phyloP scores from a whole-genome alignment of 2,113 vertebrate species.

The Vimba vimba region DNA sequence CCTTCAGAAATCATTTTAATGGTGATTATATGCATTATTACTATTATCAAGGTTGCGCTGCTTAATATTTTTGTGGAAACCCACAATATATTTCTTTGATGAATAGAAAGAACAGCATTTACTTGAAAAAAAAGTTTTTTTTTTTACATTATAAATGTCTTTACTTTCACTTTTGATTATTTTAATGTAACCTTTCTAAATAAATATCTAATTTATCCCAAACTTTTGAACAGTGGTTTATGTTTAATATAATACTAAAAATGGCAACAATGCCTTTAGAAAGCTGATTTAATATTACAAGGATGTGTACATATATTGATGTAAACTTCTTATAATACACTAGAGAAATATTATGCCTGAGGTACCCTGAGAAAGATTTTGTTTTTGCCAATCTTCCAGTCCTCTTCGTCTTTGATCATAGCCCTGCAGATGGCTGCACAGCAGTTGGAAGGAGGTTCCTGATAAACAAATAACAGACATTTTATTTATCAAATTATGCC shows the following conservation, averaged over 20 bases:
- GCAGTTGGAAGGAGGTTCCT: constrained; percentile 72
- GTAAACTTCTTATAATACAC: background rate
- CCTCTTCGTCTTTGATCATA: constrained; percentile 73
- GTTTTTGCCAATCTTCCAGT: constrained; percentile 89
- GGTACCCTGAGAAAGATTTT: constrained; percentile 94
- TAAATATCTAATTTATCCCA: background rate
- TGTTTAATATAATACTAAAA: background rate
- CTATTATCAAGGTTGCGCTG: too few species aligned
- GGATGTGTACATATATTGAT: background rate
- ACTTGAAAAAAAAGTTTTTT: background rate
- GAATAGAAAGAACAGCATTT: background rate
- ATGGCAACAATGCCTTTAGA: background rate
- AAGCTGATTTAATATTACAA: background rate
- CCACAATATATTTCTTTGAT: background rate
- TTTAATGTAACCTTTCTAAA: background rate
- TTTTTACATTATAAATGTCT: background rate
- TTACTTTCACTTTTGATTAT: background rate
- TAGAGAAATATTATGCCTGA: background rate
- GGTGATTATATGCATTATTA: background rate
- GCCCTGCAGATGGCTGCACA: constrained; percentile 78
- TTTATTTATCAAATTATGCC: background rate
- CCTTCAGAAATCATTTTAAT: background rate
- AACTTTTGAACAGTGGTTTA: background rate
- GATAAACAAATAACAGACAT: constrained; percentile 53
- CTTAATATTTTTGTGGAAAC: background rate